These are phyloP conservation scores for Isurus oxyrinchus DNA, from an alignment of 2,113 vertebrate genomes.

Conservation along the genomic window DNA sequence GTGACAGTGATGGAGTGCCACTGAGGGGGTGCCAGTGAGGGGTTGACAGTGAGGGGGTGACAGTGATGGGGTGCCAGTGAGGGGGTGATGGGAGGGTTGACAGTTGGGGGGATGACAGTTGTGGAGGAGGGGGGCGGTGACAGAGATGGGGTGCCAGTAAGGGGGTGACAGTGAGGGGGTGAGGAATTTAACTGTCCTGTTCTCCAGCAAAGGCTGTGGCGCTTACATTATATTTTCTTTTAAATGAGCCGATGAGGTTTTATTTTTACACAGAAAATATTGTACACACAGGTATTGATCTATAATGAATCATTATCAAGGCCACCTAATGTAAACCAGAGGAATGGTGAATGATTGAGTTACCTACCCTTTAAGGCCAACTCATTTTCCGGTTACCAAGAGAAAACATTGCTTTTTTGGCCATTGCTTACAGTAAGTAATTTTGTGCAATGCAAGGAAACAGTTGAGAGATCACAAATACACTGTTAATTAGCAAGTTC, in stretches of 20 bases:
- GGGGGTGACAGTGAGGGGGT: neutral
- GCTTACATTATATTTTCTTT: neutral
- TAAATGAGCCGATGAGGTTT: neutral
- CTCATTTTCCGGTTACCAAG: neutral
- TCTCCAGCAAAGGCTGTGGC: neutral
- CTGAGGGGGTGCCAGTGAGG: neutral
- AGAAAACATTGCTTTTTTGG: neutral
- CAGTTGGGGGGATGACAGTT: neutral
- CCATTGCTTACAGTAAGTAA: neutral
- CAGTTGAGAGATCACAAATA: neutral
- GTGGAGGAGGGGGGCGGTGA: neutral
- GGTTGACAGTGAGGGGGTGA: too few relatives aligned
- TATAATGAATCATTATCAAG: neutral
- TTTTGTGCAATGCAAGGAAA: neutral
- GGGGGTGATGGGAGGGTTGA: too few relatives aligned
- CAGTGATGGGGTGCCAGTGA: too few relatives aligned
- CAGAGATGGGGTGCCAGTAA: neutral
- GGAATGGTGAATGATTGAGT: neutral
- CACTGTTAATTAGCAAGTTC: conserved; percentile 9
- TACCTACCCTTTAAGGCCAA: neutral
- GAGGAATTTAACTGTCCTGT: neutral
- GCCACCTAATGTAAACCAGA: neutral
- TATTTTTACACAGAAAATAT: neutral
- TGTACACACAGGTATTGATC: too few relatives aligned
- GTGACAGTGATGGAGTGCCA: too few relatives aligned